Evolutionary conservation across 1,140 invertebrate species (phyloP).

Genomic region (Latrodectus geometricus): DNA sequence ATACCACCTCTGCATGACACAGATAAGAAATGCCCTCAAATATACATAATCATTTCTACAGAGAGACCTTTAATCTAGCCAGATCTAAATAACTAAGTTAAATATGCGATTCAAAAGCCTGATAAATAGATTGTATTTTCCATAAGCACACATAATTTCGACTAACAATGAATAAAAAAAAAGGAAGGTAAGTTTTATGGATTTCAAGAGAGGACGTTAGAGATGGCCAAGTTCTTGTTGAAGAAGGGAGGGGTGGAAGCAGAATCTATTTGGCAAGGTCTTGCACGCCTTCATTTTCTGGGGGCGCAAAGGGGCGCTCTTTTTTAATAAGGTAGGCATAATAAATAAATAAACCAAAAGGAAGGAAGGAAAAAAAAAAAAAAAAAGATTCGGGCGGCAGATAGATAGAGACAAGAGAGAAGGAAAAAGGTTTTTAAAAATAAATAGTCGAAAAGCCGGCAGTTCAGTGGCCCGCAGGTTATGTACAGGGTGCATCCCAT

Average conservation of each 20-base stretch:
- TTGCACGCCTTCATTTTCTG: slow-evolving; percentile 12
- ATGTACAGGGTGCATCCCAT: slow-evolving; percentile 27
- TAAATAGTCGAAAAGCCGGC: slow-evolving; percentile 17
- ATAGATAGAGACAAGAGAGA: slow-evolving; percentile 16
- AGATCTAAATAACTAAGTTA: neutral
- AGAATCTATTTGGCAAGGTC: slow-evolving; percentile 11
- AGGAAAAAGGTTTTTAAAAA: slow-evolving; percentile 45
- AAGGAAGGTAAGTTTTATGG: neutral
- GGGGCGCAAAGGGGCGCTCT: slow-evolving; percentile 15
- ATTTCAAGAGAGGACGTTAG: neutral
- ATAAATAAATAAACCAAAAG: neutral
- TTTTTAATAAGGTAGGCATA: slow-evolving; percentile 53
- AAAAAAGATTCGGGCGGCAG: slow-evolving; percentile 32
- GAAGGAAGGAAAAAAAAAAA: no score
- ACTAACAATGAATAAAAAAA: neutral
- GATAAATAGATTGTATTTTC: neutral
- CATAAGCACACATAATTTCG: neutral
- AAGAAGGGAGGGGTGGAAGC: neutral
- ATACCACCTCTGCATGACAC: no score
- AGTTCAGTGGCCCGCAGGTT: slow-evolving; percentile 55
- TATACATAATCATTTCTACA: no score
- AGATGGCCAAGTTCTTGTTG: neutral
- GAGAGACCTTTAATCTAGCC: neutral
- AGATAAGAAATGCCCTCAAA: no score
- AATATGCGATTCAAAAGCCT: neutral